Evolutionary conservation across 2,113 vertebrate genomes (phyloP), one percentile per base, ranked within the genome.

Genomic region (Anarhynchus alexandrinus): DNA sequence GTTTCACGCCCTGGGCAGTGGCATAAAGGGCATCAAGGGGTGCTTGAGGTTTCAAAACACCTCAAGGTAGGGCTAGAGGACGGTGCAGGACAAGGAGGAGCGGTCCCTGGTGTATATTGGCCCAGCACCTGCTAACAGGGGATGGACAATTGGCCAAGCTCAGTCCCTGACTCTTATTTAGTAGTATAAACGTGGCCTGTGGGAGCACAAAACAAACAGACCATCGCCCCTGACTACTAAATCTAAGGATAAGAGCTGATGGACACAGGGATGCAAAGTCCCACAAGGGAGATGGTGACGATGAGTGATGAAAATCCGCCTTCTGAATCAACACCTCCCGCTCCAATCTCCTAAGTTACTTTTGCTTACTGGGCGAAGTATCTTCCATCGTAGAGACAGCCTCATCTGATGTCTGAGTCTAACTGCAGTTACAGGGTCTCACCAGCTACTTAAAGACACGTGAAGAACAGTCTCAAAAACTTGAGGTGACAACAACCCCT

Each of bases 71-170:
- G 27, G 69, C 70, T 26, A 9, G 17, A 59, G 47, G 57, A 52
- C 0, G 8, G 21, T 9, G 36, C 21, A 67, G 65, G 40, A 66
- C 1, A 49, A 49, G 47, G 29, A 77, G 30, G 42, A 43, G 11
- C 0, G 0, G 45, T 26, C 52, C 57, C 38, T 49, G 73, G 42
- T 1, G 1, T 16, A 15, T 14, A 19, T 4, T 61, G 72, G 30
- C 5, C 40, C 45, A 36, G 45, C 20, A 36, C 6, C 21, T 27
- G 55, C 29, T 20, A 52, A 40, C 34, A 2, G 9, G 8, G 15
- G 4, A 21, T 23, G 59, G 34, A 61, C 72, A 40, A 22, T 2
- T 3, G 2, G 34, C 20, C 3, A 4, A 54, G 19, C 29, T 87
- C 61, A n/a, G 19, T 38, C 49, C 52, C 19, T 18, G 17, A 57